Conservation (phyloP, 2,888 invertebrate species). For the Cerastoderma edule region DNA sequence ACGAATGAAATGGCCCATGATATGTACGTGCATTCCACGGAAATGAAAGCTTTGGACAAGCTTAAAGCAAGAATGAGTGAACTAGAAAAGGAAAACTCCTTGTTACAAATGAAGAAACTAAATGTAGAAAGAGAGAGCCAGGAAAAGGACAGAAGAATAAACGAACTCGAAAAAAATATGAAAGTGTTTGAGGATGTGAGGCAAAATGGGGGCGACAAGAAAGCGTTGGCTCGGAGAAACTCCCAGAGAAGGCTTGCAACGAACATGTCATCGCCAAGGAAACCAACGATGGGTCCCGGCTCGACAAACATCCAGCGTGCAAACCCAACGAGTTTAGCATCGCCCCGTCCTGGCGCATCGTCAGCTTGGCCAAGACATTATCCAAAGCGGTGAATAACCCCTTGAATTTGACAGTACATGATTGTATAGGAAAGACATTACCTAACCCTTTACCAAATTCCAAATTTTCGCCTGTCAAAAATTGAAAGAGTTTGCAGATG, state of each 20-base stretch:
- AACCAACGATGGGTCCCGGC: slow-evolving; percentile 1
- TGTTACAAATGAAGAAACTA: slow-evolving; percentile 30
- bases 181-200: slow-evolving; percentile 21
- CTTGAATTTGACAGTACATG: no score
- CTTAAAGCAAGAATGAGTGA: slow-evolving; percentile 34
- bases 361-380: slow-evolving; percentile 26
- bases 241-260: slow-evolving; percentile 11
- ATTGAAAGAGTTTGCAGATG: no score
- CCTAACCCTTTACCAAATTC: no score
- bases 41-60: slow-evolving; percentile 54
- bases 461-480: no score
- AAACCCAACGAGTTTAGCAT: not conserved
- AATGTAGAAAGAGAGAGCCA: slow-evolving; percentile 22
- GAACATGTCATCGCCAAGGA: slow-evolving; percentile 11
- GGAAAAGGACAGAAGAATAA: slow-evolving; percentile 30
- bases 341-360: slow-evolving; percentile 5
- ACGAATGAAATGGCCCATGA: slow-evolving; percentile 58
- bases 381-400: slow-evolving; percentile 12
- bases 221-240: slow-evolving; percentile 9
- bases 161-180: slow-evolving; percentile 30
- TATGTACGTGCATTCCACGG: slow-evolving; percentile 51
- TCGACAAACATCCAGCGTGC: slow-evolving; percentile 7
- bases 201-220: slow-evolving; percentile 5
- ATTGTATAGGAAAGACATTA: no score
- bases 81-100: slow-evolving; percentile 36